Evolutionary conservation across 2,888 invertebrate species (phyloP).

Genomic region (Hyposoter didymator): DNA sequence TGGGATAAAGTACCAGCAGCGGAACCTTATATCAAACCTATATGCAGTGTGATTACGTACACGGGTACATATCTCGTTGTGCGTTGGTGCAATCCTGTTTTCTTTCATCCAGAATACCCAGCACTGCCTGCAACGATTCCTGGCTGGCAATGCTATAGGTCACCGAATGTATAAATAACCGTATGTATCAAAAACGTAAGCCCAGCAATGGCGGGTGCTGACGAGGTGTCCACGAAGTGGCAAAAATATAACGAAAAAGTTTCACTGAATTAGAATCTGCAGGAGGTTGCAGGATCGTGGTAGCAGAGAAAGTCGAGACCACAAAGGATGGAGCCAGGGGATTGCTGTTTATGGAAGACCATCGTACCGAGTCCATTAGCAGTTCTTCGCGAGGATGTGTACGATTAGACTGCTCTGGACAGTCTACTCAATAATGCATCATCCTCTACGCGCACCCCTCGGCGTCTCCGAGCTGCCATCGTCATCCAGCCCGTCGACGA

Average conservation of each 20-base stretch:
- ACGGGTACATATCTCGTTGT: slow-evolving; percentile 32
- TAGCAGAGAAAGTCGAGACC: slow-evolving; percentile 44
- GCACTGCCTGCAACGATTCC: slow-evolving; percentile 28
- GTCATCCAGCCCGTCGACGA: slow-evolving; percentile 45
- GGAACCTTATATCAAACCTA: slow-evolving; percentile 49
- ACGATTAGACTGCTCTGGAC: slow-evolving; percentile 80
- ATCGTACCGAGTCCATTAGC: slow-evolving; percentile 80
- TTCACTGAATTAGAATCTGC: slow-evolving; percentile 46
- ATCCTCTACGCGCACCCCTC: slow-evolving; percentile 76
- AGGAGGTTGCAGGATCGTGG: slow-evolving; percentile 46
- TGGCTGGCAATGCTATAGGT: neutral
- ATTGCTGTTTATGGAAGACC: slow-evolving; percentile 46
- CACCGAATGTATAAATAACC: slow-evolving; percentile 11
- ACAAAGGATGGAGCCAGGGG: slow-evolving; percentile 71
- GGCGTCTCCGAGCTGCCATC: slow-evolving; percentile 72
- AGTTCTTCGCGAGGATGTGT: slow-evolving; percentile 79
- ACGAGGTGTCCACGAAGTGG: slow-evolving; percentile 73
- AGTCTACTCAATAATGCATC: slow-evolving; percentile 84
- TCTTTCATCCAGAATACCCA: slow-evolving; percentile 53
- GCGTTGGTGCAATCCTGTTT: slow-evolving; percentile 18
- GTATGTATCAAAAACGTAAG: neutral
- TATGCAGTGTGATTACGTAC: slow-evolving; percentile 41
- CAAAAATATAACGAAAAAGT: slow-evolving; percentile 76
- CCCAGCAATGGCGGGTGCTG: neutral
- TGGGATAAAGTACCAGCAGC: slow-evolving; percentile 16